phyloP scores from a whole-genome alignment of 2,113 vertebrate genomes.

The Philantomba maxwellii region DNA sequence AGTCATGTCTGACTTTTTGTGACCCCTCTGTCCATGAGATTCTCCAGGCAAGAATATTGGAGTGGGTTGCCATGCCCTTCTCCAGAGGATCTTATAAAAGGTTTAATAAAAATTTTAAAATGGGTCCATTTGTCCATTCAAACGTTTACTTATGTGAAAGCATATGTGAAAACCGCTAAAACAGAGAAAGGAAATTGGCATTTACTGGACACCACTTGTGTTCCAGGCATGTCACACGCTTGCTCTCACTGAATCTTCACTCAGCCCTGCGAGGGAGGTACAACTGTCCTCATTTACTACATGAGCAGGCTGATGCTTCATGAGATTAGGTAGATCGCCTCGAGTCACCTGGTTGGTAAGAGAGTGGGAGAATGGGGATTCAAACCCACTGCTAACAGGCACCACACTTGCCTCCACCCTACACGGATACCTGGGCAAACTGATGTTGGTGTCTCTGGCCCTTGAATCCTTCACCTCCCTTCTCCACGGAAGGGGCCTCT shows the following conservation, averaged over 20 bases:
- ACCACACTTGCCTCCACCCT: background rate
- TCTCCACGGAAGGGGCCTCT: background rate
- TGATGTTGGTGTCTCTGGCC: background rate
- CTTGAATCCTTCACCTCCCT: background rate
- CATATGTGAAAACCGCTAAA: background rate
- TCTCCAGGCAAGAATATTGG: background rate
- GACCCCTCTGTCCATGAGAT: background rate
- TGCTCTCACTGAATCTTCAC: slow-evolving; percentile 9
- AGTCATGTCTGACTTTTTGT: background rate
- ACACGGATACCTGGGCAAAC: background rate
- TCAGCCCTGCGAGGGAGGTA: background rate
- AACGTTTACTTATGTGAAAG: background rate
- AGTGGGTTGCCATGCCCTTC: background rate
- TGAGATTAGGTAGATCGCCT: slow-evolving; percentile 18
- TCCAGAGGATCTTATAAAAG: background rate
- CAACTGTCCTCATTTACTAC: slow-evolving; percentile 33
- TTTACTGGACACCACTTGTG: background rate
- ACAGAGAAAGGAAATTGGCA: background rate
- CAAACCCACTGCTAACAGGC: background rate
- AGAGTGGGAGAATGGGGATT: background rate
- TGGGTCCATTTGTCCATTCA: background rate
- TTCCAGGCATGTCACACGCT: background rate
- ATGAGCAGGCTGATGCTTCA: slow-evolving; percentile 18
- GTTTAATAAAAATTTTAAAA: background rate
- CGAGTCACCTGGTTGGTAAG: slow-evolving; percentile 1